phyloP scores from a whole-genome alignment of 2,113 vertebrate species.

The Clarias gariepinus region DNA sequence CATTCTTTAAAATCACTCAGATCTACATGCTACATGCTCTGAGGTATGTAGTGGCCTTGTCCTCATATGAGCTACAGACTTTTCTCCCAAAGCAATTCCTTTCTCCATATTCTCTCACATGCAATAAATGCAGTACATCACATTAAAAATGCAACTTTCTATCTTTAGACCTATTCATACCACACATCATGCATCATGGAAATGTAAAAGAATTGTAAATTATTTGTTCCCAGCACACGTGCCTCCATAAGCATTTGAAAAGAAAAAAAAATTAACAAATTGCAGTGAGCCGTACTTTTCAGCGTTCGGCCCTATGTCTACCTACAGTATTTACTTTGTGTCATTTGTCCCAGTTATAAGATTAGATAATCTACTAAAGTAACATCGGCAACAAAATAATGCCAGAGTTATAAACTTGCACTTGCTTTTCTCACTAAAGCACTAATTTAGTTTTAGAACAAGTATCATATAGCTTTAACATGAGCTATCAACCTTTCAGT shows the following conservation, averaged over 20 bases:
- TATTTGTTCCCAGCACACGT: background rate
- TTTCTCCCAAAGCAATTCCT: background rate
- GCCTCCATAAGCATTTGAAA: background rate
- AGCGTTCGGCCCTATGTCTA: background rate
- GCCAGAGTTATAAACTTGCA: background rate
- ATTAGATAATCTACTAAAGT: background rate
- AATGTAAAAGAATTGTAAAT: background rate
- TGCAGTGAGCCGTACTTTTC: background rate
- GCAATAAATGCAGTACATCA: conserved; percentile 13
- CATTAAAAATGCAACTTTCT: background rate
- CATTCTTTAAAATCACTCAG: conserved; percentile 22
- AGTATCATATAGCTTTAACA: background rate
- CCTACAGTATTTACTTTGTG: background rate
- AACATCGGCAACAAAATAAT: background rate
- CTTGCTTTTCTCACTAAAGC: background rate
- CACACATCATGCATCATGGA: background rate
- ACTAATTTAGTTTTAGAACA: background rate
- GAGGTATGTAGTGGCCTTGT: conserved; percentile 18
- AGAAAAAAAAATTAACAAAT: background rate
- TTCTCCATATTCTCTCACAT: conserved; percentile 1
- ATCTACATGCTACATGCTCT: conserved; percentile 25
- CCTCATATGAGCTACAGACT: background rate
- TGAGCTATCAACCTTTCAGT: background rate
- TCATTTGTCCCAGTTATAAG: background rate
- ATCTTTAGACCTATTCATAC: background rate